Evolutionary conservation across 1,140 invertebrate genomes (phyloP).

Genomic region (Dryas iulia): DNA sequence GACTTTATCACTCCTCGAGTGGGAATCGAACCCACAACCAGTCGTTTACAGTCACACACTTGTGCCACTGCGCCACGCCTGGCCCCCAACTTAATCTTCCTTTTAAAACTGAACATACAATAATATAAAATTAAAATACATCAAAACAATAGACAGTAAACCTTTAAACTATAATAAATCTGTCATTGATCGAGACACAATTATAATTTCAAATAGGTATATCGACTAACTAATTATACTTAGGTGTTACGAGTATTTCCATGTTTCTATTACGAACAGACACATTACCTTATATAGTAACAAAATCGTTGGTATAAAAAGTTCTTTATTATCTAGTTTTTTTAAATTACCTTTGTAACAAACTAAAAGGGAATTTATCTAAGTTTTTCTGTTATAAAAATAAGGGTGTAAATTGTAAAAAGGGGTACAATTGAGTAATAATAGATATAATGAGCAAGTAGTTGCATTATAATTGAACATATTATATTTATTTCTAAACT

Average conservation of each 20-base stretch:
- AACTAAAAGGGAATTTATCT: not conserved
- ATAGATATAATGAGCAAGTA: too few relatives aligned
- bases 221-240: constrained; percentile 21
- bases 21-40: too few relatives aligned
- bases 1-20: too few relatives aligned
- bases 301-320: not conserved
- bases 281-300: constrained; percentile 28
- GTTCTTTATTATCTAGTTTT: not conserved
- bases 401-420: not conserved
- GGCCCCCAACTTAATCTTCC: too few relatives aligned
- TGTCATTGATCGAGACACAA: constrained; percentile 19
- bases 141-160: not conserved
- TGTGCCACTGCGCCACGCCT: too few relatives aligned
- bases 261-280: constrained; percentile 32
- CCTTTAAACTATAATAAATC: constrained; percentile 8
- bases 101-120: too few relatives aligned
- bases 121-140: too few relatives aligned
- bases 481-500: too few relatives aligned
- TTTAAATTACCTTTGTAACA: not conserved
- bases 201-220: constrained; percentile 36
- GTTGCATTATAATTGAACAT: too few relatives aligned
- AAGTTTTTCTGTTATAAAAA: not conserved
- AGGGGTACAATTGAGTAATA: too few relatives aligned
- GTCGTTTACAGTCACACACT: too few relatives aligned
- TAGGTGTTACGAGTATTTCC: constrained; percentile 17